Evolutionary conservation across 2,797 vertebrate genomes (phyloP).

Genomic region (Amphiprion clarkii): DNA sequence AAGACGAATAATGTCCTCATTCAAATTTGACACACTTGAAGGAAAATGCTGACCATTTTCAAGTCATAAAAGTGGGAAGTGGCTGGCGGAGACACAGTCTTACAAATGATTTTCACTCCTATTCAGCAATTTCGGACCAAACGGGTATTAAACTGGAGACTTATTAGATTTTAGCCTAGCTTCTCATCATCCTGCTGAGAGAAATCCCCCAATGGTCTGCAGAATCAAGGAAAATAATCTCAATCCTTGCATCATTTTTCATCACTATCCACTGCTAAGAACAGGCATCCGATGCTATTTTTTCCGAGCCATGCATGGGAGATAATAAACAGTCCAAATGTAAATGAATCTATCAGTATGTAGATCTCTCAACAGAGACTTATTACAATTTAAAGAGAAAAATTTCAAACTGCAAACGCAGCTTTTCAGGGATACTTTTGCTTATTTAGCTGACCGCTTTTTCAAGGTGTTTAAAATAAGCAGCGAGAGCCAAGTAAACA

Average conservation of each 20-base stretch:
- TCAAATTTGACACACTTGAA: constrained; percentile 81
- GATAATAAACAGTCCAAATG: constrained; percentile 68
- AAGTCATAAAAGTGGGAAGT: constrained; percentile 73
- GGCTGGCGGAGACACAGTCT: constrained; percentile 58
- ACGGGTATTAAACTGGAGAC: constrained; percentile 70
- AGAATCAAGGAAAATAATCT: constrained; percentile 76
- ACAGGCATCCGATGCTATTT: constrained; percentile 38
- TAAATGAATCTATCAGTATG: constrained; percentile 53
- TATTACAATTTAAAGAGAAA: constrained; percentile 41
- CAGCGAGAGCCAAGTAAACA: constrained; percentile 58
- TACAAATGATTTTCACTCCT: constrained; percentile 74
- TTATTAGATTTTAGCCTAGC: constrained; percentile 72
- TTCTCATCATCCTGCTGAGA: constrained; percentile 56
- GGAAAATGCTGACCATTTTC: constrained; percentile 81
- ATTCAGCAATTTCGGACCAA: constrained; percentile 81
- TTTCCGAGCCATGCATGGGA: constrained; percentile 35
- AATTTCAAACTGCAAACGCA: constrained; percentile 38
- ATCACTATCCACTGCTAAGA: constrained; percentile 60
- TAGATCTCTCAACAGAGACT: constrained; percentile 37
- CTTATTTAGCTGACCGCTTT: constrained; percentile 43
- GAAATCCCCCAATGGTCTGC: constrained; percentile 61
- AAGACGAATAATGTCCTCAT: constrained; percentile 80
- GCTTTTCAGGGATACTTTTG: constrained; percentile 8
- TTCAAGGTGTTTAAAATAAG: constrained; percentile 40
- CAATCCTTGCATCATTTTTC: constrained; percentile 80